Base-by-base conservation (phyloP, 2,113 vertebrate species). In the Pseudorhombus dupliciocellatus region DNA sequence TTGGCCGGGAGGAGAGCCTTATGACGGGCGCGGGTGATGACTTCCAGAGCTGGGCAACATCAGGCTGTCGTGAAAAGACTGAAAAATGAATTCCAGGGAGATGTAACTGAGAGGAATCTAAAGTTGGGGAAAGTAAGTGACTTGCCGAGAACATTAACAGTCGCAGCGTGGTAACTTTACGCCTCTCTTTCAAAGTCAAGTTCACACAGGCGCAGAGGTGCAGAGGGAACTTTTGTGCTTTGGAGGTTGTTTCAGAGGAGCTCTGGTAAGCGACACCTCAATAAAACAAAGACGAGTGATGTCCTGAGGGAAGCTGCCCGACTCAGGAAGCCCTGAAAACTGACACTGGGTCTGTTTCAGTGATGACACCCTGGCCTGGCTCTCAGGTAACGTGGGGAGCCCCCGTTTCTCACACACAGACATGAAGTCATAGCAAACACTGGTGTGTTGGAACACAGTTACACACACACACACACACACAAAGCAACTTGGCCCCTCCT, bases 111-210 rank as follows among this genome's bases (percentile, higher is more conserved):
- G 0, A 22, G 24, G 52, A 34, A 51, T 37, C 62, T 84, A 16
- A 73, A 66, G 65, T 80, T 44, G 64, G 65, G 63, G 63, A 79
- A 68, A 80, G 34, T 64, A 85, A 37, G 52, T 44, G 74, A 83
- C 80, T 86, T 60, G 65, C 50, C 48, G 59, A 79, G 68, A 70
- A 83, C 51, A 88, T 89, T 90, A 85, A 85, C 50, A 81, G 50
- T 74, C 82, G 66, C 25, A 30, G 57, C 71, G 42, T 55, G 53
- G 71, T 28, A 80, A 86, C 52, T 70, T 70, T 34, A 85, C 54
- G 57, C 80, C 52, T 31, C 51, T 44, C 37, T 70, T 88, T 76
- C 73, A 88, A 91, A 89, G 84, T 87, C 88, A 92, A 90, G 91
- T 88, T 87, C 75, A 84, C 83, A 86, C 86, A 88, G 57, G 79